These are phyloP conservation scores for Sphaerodactylus townsendi DNA, from an alignment of 2,113 vertebrate genomes.

Conservation along the genomic window DNA sequence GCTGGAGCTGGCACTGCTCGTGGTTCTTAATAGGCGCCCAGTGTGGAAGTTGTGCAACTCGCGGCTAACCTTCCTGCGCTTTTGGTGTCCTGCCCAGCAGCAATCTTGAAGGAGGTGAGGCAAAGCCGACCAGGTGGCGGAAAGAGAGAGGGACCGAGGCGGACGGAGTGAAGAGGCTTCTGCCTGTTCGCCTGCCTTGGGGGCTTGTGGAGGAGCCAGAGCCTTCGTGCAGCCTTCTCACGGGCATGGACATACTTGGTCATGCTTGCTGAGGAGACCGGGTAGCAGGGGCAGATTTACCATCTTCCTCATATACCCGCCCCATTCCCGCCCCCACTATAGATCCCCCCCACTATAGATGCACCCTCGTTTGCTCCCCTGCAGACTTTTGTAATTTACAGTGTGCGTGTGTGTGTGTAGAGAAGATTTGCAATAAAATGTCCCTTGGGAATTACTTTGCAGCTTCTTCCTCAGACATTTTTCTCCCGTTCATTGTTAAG, in stretches of 20 bases:
- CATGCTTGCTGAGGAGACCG: neutral
- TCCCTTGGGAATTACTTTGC: constrained; percentile 32
- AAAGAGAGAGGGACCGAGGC: neutral
- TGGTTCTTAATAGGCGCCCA: too few species aligned
- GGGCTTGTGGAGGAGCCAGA: constrained; percentile 52
- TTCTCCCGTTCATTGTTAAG: constrained; percentile 22
- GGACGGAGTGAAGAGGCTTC: too few species aligned
- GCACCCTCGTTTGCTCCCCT: constrained; percentile 23
- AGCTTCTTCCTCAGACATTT: constrained; percentile 7
- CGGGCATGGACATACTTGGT: constrained; percentile 86
- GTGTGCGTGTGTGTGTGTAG: constrained; percentile 30
- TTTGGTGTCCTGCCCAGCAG: too few species aligned
- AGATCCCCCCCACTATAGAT: neutral
- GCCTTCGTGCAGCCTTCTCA: constrained; percentile 64
- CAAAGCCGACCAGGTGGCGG: constrained; percentile 51
- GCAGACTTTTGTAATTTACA: constrained; percentile 33
- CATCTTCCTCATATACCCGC: neutral
- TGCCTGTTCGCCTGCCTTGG: constrained; percentile 42
- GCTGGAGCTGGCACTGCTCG: too few species aligned
- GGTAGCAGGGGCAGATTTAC: neutral
- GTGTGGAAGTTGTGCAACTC: too few species aligned
- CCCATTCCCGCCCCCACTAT: neutral
- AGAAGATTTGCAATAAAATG: neutral
- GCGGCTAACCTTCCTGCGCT: too few species aligned
- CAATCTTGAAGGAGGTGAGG: too few species aligned